phyloP scores from a whole-genome alignment of 2,888 invertebrate species.

The Aspidapion aeneum region DNA sequence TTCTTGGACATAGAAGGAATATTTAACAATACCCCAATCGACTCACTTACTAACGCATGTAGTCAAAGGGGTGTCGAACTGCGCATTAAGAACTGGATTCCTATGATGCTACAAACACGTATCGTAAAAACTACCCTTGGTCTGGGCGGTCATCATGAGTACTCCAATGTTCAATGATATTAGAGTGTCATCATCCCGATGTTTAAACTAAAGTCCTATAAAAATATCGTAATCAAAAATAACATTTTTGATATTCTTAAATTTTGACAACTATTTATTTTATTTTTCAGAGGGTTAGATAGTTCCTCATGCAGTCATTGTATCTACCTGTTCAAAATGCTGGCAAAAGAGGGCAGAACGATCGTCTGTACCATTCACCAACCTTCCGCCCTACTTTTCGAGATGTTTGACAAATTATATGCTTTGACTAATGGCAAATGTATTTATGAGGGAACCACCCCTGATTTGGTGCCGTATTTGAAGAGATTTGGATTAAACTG shows the following conservation, averaged over 20 bases:
- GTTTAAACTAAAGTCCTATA: too few relatives aligned
- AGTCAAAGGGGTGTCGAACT: too few relatives aligned
- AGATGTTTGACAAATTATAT: slow-evolving; percentile 89
- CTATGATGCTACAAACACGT: too few relatives aligned
- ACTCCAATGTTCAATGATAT: neutral
- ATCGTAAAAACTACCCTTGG: too few relatives aligned
- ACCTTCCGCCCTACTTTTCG: slow-evolving; percentile 87
- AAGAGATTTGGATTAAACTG: slow-evolving; percentile 72
- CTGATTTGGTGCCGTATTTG: slow-evolving; percentile 73
- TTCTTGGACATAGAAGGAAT: too few relatives aligned
- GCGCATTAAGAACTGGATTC: too few relatives aligned
- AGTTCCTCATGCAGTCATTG: slow-evolving; percentile 85
- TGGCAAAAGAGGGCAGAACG: slow-evolving; percentile 83
- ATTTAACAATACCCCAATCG: too few relatives aligned
- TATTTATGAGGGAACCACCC: slow-evolving; percentile 77
- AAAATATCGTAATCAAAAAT: too few relatives aligned
- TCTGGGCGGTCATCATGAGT: neutral
- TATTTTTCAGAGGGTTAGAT: slow-evolving; percentile 79
- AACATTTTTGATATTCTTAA: too few relatives aligned
- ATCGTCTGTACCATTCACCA: slow-evolving; percentile 93
- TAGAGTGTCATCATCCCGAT: neutral
- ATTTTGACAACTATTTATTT: too few relatives aligned
- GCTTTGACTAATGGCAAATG: slow-evolving; percentile 79
- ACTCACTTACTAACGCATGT: too few relatives aligned
- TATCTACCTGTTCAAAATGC: slow-evolving; percentile 70